A percentile compares a stretch with the other conserved stretches of the same genome.
These are phyloP conservation scores for Serripes groenlandicus DNA, from an alignment of 2,888 invertebrate genomes.

Conservation along the genomic window DNA sequence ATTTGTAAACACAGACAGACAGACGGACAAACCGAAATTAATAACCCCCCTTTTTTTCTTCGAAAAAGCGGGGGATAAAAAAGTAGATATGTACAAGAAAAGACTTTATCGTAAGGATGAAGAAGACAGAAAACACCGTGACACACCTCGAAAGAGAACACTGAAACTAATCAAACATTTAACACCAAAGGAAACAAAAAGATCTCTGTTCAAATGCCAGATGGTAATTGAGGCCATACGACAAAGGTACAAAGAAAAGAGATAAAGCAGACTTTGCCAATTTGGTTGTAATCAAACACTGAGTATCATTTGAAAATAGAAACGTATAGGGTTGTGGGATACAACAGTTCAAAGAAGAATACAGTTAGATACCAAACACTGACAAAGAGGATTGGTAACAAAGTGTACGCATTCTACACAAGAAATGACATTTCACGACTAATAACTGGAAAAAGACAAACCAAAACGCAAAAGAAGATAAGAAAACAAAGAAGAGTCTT, in stretches of 20 bases:
- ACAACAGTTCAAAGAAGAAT: neutral
- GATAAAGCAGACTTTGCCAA: conserved; percentile 5
- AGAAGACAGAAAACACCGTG: neutral
- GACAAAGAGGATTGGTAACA: conserved; percentile 6
- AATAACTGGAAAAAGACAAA: conserved; percentile 20
- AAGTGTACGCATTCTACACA: conserved; percentile 16
- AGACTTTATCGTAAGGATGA: conserved; percentile 3
- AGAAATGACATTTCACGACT: conserved; percentile 30
- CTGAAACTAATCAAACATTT: neutral
- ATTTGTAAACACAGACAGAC: no score
- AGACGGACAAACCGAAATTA: no score
- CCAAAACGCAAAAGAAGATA: conserved; percentile 27
- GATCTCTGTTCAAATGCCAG: neutral
- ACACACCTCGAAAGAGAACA: neutral
- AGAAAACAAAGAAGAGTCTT: conserved; percentile 58
- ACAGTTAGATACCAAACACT: neutral
- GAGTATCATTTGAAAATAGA: conserved; percentile 24
- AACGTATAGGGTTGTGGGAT: neutral
- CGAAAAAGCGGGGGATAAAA: conserved; percentile 17
- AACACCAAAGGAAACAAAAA: neutral
- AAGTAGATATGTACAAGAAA: conserved; percentile 26
- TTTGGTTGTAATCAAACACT: neutral
- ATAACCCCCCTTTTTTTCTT: no score
- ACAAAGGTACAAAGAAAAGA: conserved; percentile 19
- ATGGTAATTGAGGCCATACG: conserved; percentile 19